Base-by-base conservation (phyloP, 2,888 invertebrate genomes). In the Meiosimyza decipiens region DNA sequence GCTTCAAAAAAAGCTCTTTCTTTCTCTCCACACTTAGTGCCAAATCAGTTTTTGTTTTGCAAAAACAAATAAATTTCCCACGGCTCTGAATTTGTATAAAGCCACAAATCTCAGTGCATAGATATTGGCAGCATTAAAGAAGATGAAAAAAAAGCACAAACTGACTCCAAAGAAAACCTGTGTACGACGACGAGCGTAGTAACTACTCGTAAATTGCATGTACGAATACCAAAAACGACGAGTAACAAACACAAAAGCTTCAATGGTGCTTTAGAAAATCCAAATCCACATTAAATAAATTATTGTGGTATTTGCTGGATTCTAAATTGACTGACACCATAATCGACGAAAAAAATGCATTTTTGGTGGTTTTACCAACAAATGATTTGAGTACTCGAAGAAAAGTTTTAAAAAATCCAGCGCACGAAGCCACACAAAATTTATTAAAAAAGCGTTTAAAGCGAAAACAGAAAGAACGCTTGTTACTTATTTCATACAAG, bases 31-130 rank as follows among this genome's bases (percentile, higher is more conserved):
- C 40, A 40, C 40, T 40, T 49, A 57, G 71, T 57, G 52, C 52
- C 59, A 71, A 47, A 59, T 40, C 9, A 40, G 9, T 40, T 40
- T 40, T 40, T 40, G n/a, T 13, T 49, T 49, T 60, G 66, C 40
- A 60, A 66, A 69, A 67, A 60, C 73, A 77, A 74, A 79, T 77
- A 79, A 82, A 79, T 82, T 75, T 82, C 82, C 83, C 82, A 82
- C 82, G 82, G 79, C 81, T 79, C 82, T 81, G 82, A 83, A 82
- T 82, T 83, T 81, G 83, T 83, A 80, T 81, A 82, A 79, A 79
- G 75, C 76, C 63, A 49, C 51, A 52, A 62, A 69, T 69, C 60
- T 74, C 74, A 73, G 65, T 52, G n/a, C n/a, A n/a, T n/a, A 18
- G n/a, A 13, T 28, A 62, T 33, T 67, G 59, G 65, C 59, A 64